These are phyloP conservation scores for Plusia festucae DNA, from an alignment of 2,888 invertebrate genomes.

Conservation along the genomic window DNA sequence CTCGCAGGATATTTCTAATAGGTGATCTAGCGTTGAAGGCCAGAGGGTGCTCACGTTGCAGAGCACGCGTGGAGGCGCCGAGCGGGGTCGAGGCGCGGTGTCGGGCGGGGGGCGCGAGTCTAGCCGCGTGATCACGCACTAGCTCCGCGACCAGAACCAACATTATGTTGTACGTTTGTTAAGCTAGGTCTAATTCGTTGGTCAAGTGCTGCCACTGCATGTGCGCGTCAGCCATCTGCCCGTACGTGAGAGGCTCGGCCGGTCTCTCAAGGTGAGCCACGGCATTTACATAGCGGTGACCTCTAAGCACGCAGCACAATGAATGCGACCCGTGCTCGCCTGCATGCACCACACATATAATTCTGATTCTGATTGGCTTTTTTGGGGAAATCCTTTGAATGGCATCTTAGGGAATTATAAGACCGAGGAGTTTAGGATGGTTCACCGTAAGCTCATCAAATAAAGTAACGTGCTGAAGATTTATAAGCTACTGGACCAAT, in stretches of 20 bases:
- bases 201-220: neutral
- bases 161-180: neutral
- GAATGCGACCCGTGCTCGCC: neutral
- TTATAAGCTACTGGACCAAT: too few relatives aligned
- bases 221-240: conserved; percentile 11
- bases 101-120: conserved; percentile 20
- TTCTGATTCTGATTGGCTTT: too few relatives aligned
- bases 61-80: conserved; percentile 22
- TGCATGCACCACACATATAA: too few relatives aligned
- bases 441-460: too few relatives aligned
- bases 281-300: conserved; percentile 53
- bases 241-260: conserved; percentile 26
- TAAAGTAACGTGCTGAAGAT: too few relatives aligned
- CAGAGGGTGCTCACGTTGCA: conserved; percentile 60
- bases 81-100: conserved; percentile 6
- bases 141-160: conserved; percentile 9
- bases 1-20: conserved; percentile 38
- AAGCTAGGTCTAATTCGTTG: neutral
- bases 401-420: too few relatives aligned
- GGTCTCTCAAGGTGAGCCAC: conserved; percentile 62
- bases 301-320: neutral
- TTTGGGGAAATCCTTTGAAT: too few relatives aligned
- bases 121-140: conserved; percentile 16
- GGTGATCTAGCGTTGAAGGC: conserved; percentile 41
- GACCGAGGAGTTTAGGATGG: too few relatives aligned